Percentiles rank a stretch among this genome's conserved stretches.
phyloP scores from a whole-genome alignment of 1,140 invertebrate genomes.

The Steinernema khuongi region DNA sequence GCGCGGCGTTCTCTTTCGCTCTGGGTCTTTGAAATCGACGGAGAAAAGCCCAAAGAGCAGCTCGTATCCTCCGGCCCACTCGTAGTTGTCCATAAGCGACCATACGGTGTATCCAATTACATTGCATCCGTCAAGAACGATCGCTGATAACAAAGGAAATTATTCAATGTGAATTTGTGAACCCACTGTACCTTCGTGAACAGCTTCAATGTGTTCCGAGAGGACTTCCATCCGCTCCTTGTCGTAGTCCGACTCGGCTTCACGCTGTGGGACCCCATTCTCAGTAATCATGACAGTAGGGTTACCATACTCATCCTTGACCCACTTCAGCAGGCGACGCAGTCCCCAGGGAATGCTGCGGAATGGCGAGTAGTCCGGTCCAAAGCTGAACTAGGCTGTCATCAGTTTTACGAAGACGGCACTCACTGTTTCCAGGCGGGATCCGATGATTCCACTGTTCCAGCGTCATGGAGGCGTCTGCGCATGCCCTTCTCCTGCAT shows the following conservation, averaged over 20 bases:
- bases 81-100: slow-evolving; percentile 75
- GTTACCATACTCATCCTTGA: slow-evolving; percentile 44
- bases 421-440: slow-evolving; percentile 44
- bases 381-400: slow-evolving; percentile 59
- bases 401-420: not conserved
- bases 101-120: slow-evolving; percentile 70
- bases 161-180: not conserved
- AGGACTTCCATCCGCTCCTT: slow-evolving; percentile 36
- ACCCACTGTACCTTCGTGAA: slow-evolving; percentile 19
- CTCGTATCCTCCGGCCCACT: slow-evolving; percentile 66
- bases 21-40: slow-evolving; percentile 30
- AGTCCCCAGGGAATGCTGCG: slow-evolving; percentile 29
- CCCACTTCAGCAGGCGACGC: slow-evolving; percentile 29
- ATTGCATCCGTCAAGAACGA: slow-evolving; percentile 64
- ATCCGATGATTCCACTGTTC: slow-evolving; percentile 23
- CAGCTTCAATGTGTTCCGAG: slow-evolving; percentile 29
- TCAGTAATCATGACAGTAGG: slow-evolving; percentile 44
- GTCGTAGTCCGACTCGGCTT: slow-evolving; percentile 26
- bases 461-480: slow-evolving; percentile 12
- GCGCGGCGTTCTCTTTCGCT: slow-evolving; percentile 23
- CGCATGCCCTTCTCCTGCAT: not conserved
- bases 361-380: slow-evolving; percentile 49
- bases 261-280: slow-evolving; percentile 39
- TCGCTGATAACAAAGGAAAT: not conserved
- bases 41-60: slow-evolving; percentile 33